Evolutionary conservation across 1,140 invertebrate genomes (phyloP).

Genomic region (Chrysoperla carnea): DNA sequence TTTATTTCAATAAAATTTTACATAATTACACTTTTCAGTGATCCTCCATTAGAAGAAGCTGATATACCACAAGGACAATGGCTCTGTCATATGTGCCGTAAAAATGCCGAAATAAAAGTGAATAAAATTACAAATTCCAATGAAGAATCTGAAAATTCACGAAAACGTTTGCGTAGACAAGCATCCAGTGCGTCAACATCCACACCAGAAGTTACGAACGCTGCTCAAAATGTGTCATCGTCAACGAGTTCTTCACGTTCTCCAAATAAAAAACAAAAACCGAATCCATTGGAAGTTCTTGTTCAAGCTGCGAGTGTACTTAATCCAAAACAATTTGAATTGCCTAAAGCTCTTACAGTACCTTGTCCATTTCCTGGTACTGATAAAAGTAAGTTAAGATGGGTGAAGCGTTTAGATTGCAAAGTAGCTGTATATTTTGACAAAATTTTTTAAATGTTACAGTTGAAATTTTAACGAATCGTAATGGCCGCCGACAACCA

Average conservation of each 20-base stretch:
- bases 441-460: too few species aligned
- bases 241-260: slow-evolving; percentile 9
- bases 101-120: slow-evolving; percentile 17
- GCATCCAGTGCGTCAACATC: slow-evolving; percentile 10
- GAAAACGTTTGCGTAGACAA: slow-evolving; percentile 7
- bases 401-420: too few species aligned
- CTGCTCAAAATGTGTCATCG: background rate
- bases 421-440: too few species aligned
- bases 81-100: slow-evolving; percentile 67
- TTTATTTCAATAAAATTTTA: background rate
- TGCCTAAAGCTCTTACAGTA: slow-evolving; percentile 62
- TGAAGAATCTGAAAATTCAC: slow-evolving; percentile 1
- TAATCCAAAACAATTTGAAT: slow-evolving; percentile 77
- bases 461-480: background rate
- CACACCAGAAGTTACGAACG: background rate
- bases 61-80: slow-evolving; percentile 83
- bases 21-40: slow-evolving; percentile 31
- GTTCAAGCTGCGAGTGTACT: slow-evolving; percentile 61
- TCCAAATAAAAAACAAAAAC: slow-evolving; percentile 26
- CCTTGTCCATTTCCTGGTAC: slow-evolving; percentile 67
- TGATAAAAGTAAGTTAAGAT: slow-evolving; percentile 43
- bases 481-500: background rate
- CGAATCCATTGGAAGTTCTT: slow-evolving; percentile 49
- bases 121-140: background rate
- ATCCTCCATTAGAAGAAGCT: slow-evolving; percentile 72